phyloP scores from a whole-genome alignment of 2,888 invertebrate species.

The Tachina lurida region DNA sequence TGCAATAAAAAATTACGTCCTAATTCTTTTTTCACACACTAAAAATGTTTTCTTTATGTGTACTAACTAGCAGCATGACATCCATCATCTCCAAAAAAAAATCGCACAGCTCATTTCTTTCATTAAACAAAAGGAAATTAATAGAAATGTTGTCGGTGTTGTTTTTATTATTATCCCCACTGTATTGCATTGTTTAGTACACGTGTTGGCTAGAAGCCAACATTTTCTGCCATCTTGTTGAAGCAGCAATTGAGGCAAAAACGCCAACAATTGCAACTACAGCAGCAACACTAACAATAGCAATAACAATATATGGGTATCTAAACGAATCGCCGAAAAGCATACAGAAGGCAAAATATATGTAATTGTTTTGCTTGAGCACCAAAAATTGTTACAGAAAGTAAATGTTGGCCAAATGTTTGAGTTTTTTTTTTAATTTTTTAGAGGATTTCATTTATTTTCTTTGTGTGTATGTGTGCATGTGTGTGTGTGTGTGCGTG shows the following conservation, averaged over 20 bases:
- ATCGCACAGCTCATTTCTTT: constrained; percentile 41
- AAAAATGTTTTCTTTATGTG: too few relatives aligned
- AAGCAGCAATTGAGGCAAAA: constrained; percentile 66
- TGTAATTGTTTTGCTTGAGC: constrained; percentile 61
- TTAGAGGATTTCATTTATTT: constrained; percentile 28
- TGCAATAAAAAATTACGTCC: too few relatives aligned
- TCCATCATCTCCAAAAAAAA: too few relatives aligned
- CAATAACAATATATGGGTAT: constrained; percentile 31
- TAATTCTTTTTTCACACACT: too few relatives aligned
- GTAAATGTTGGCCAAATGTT: constrained; percentile 67
- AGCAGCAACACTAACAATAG: constrained; percentile 25
- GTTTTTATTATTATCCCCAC: constrained; percentile 29
- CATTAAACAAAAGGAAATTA: constrained; percentile 64
- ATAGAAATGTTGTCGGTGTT: constrained; percentile 54
- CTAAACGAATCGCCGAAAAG: constrained; percentile 38
- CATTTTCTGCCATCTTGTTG: constrained; percentile 70
- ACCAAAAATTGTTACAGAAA: constrained; percentile 55
- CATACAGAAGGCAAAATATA: constrained; percentile 22
- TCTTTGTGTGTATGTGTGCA: too few relatives aligned
- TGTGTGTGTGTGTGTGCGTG: too few relatives aligned
- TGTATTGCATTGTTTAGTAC: constrained; percentile 60
- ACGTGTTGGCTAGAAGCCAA: constrained; percentile 61
- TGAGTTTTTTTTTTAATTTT: constrained; percentile 54
- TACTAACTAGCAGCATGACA: too few relatives aligned
- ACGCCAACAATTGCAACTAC: constrained; percentile 50